Base-by-base conservation (phyloP, 2,797 vertebrate genomes). In the Xenops minutus region DNA sequence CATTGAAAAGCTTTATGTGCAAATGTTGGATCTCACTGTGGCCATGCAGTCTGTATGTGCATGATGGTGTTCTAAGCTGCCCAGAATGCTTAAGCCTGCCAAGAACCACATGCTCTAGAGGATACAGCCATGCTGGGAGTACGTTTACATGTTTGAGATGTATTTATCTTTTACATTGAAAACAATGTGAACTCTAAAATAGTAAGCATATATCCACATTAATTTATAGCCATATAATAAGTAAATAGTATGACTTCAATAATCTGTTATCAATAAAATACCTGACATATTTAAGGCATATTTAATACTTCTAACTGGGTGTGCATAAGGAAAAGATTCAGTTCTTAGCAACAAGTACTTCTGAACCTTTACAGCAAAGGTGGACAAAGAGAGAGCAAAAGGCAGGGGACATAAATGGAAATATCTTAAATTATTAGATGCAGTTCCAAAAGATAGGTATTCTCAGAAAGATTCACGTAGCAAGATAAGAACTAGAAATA, bases 401-500 rank as follows among this genome's bases (percentile, higher is more conserved):
- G 10, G 59, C 34, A 82, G 41, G 36, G 24, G 26, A 51, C 9
- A 75, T 59, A 91, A 95, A 79, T 43, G 20, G 58, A 93, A 89
- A 86, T 78, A 52, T 14, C 55, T 89, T 75, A 64, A 79, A 89
- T 69, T 8, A 78, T 41, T 79, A 67, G 39, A 63, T 91, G 34
- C 26, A 76, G 26, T 81, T 91, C 67, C 39, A 86, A 63, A 59
- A 71, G 22, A 86, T 19, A 87, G 39, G 59, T 91, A 84, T 64
- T 75, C 72, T 73, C 63, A 73, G 55, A 91, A 88, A 82, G 39
- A 81, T 44, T 76, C 55, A 61, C 13, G 51, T 30, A 67, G 55
- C 32, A 72, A 88, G 52, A 61, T 82, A 92, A 89, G 73, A 80
- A n/a, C 66, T 73, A 59, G 58, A 88, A 95, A 75, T 85, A 74